Conservation (phyloP, 2,113 vertebrate species). For the Procavia capensis region DNA sequence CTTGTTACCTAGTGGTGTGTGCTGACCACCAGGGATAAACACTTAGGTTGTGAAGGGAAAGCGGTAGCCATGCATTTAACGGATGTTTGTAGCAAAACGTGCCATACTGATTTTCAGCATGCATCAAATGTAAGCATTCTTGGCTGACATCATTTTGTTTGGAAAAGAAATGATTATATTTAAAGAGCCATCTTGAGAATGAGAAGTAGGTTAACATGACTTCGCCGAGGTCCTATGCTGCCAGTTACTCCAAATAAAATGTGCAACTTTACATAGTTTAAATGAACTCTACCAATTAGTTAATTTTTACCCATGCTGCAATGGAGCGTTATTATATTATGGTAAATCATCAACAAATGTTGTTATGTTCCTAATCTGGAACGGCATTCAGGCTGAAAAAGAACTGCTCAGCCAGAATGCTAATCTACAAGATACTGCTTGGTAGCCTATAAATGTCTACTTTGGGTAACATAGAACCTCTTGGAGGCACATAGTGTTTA, state of each 20-base stretch:
- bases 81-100: too few relatives aligned
- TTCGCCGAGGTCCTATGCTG: not conserved
- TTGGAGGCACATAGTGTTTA: not conserved
- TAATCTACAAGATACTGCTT: not conserved
- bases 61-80: fast-evolving
- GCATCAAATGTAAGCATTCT: not conserved
- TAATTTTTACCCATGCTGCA: not conserved
- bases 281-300: not conserved
- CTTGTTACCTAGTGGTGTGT: too few relatives aligned
- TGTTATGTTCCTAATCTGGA: not conserved
- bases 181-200: not conserved
- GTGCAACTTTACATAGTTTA: not conserved
- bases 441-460: not conserved
- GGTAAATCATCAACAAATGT: not conserved
- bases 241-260: not conserved
- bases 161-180: not conserved
- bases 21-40: not conserved
- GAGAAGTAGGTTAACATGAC: not conserved
- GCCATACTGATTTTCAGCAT: not conserved
- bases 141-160: not conserved
- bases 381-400: not conserved
- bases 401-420: not conserved
- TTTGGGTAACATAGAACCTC: not conserved
- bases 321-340: not conserved
- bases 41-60: not conserved